Evolutionary conservation across 64 coral and sea anemone species (phyloP).

Genomic region (Catalaphyllia jardinei): DNA sequence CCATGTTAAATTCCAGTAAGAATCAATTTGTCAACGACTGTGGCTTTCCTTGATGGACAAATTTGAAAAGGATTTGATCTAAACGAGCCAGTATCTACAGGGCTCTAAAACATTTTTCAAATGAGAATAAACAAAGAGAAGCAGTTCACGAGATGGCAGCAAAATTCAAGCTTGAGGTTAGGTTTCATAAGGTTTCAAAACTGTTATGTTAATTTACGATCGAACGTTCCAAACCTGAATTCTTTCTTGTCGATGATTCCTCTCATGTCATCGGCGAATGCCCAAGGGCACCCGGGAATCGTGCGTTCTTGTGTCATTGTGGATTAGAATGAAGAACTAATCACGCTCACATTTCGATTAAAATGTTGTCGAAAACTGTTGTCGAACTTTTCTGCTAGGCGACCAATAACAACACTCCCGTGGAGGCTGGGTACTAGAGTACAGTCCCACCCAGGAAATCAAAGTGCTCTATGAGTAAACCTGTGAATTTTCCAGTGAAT

Average conservation of each 20-base stretch:
- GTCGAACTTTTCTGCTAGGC: slow-evolving; percentile 18
- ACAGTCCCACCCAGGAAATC: too few relatives aligned
- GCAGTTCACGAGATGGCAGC: too few relatives aligned
- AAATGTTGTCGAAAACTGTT: not conserved
- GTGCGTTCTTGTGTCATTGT: slow-evolving; percentile 76
- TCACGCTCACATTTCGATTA: not conserved
- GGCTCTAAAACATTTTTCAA: too few relatives aligned
- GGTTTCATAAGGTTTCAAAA: not conserved
- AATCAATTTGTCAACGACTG: too few relatives aligned
- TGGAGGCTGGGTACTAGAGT: not conserved
- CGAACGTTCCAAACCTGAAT: slow-evolving; percentile 63
- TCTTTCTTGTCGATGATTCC: slow-evolving; percentile 93
- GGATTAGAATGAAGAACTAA: not conserved
- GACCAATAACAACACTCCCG: not conserved
- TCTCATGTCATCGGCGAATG: slow-evolving; percentile 98
- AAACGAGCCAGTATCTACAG: too few relatives aligned
- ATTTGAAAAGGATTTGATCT: too few relatives aligned
- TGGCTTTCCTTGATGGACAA: too few relatives aligned
- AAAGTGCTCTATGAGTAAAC: too few relatives aligned
- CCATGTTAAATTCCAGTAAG: too few relatives aligned
- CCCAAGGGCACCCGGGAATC: slow-evolving; percentile 95
- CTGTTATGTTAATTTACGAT: not conserved
- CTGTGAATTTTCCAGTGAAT: too few relatives aligned
- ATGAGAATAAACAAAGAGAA: too few relatives aligned
- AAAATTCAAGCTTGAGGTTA: not conserved